These are phyloP conservation scores for Cryptus viduatorius DNA, from an alignment of 2,888 invertebrate species.

Conservation along the genomic window DNA sequence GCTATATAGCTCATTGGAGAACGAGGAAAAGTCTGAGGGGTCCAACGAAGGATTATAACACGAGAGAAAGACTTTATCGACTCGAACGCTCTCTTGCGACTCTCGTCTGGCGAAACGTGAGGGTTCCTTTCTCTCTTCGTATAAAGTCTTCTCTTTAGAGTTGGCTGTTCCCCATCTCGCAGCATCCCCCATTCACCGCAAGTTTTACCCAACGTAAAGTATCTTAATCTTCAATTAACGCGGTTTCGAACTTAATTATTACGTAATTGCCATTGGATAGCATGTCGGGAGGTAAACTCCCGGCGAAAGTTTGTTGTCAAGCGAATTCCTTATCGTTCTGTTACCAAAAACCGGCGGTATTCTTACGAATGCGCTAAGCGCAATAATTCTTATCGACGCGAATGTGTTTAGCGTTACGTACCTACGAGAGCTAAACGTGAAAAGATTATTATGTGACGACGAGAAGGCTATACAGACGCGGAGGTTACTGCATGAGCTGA, in stretches of 20 bases:
- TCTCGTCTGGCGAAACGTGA: conserved; percentile 18
- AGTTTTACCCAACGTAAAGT: conserved; percentile 73
- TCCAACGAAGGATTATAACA: conserved; percentile 63
- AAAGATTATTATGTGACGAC: conserved; percentile 16
- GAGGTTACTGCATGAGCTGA: conserved; percentile 27
- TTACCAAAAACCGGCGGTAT: background rate
- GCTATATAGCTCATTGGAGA: conserved; percentile 25
- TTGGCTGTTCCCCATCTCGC: conserved; percentile 6
- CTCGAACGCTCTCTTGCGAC: conserved; percentile 32
- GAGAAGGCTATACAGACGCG: conserved; percentile 16
- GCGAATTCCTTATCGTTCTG: background rate
- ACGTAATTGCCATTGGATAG: conserved; percentile 78
- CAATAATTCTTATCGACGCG: background rate
- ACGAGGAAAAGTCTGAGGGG: conserved; percentile 22
- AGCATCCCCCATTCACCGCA: conserved; percentile 70
- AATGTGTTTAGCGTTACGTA: background rate
- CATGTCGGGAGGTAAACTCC: conserved; percentile 66
- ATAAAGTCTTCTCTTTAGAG: background rate
- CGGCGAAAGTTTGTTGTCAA: conserved; percentile 69
- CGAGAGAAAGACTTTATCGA: conserved; percentile 62
- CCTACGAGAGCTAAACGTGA: conserved; percentile 12
- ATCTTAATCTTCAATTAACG: conserved; percentile 81
- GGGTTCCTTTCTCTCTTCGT: conserved; percentile 13
- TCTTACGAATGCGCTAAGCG: background rate
- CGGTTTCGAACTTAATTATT: conserved; percentile 75